Evolutionary conservation across 2,797 vertebrate genomes (phyloP), one percentile per base, ranked within the genome.

Genomic region (Chloroceryle amazona): DNA sequence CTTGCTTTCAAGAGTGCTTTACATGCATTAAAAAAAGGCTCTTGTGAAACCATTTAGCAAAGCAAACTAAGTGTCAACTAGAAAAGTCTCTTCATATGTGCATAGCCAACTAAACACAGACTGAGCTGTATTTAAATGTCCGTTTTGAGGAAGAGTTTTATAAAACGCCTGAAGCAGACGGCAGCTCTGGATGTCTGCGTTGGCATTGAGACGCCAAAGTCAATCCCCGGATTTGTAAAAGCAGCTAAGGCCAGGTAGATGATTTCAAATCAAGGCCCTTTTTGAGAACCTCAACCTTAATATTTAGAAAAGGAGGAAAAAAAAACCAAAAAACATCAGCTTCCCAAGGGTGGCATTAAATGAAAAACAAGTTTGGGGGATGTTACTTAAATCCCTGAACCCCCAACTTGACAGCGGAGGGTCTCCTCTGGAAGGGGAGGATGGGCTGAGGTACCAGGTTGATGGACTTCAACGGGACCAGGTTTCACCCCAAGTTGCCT

Each of bases 101-200:
- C 66, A 23, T 79, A 42, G 21, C 74, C 76, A 85, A 63, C 42
- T 80, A 63, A 93, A 57, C 14, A 35, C 13, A 41, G 63, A 31
- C 74, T 90, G 86, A 94, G 90, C 81, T 21, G 2, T 52, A 81
- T 85, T 84, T 73, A 85, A 82, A 92, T 78, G 42, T 22, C 21
- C 51, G 2, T 65, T 81, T 76, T 78, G 57, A 76, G 57, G 28
- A 47, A 83, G 86, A 79, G 37, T 76, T 91, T 67, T 72, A 35
- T 25, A 4, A 75, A 79, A 15, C 1, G 21, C 75, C 49, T 62
- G 58, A 80, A 78, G 66, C 85, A 72, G 82, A 42, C 28, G 13
- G 4, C n/a, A 74, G 71, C 55, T 71, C 37, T 71, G 42, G 41
- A 4, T 85, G 75, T 46, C 71, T 54, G 6, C 52, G 18, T n/a